phyloP scores from a whole-genome alignment of 2,888 invertebrate genomes.

The Drosophila nigricruria region DNA sequence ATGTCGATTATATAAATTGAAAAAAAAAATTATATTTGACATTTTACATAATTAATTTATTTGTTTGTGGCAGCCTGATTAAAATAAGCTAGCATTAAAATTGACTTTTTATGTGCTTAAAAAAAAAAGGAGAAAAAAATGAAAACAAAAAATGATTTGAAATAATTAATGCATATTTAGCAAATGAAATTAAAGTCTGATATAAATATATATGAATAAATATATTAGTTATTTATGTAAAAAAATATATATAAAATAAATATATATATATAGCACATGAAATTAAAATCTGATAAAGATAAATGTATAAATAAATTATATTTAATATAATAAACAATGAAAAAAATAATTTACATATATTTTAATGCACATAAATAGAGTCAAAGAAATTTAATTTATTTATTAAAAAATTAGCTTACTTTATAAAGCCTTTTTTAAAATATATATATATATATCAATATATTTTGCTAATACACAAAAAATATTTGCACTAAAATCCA shows the following conservation, averaged over 20 bases:
- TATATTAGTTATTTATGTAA: background rate
- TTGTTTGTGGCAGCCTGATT: slow-evolving; percentile 6
- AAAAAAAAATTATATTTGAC: slow-evolving; percentile 1
- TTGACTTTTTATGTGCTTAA: background rate
- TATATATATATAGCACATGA: background rate
- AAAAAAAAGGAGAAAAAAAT: background rate
- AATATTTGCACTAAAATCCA: background rate
- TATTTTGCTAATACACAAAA: background rate
- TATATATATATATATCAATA: no score
- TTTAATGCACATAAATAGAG: background rate
- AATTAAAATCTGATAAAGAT: background rate
- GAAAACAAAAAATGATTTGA: background rate
- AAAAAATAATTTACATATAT: background rate
- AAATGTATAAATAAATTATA: background rate
- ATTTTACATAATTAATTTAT: slow-evolving; percentile 22
- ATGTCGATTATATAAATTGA: background rate
- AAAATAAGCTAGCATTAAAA: slow-evolving; percentile 6
- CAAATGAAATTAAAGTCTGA: background rate
- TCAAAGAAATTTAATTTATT: background rate
- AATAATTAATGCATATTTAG: slow-evolving; percentile 9
- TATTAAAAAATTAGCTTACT: background rate
- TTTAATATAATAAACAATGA: background rate
- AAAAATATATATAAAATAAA: background rate
- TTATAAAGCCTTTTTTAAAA: background rate
- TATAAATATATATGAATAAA: background rate